Percentiles rank a stretch among this genome's conserved stretches.
phyloP scores from a whole-genome alignment of 1,140 invertebrate genomes.

The Notospermus geniculatus region DNA sequence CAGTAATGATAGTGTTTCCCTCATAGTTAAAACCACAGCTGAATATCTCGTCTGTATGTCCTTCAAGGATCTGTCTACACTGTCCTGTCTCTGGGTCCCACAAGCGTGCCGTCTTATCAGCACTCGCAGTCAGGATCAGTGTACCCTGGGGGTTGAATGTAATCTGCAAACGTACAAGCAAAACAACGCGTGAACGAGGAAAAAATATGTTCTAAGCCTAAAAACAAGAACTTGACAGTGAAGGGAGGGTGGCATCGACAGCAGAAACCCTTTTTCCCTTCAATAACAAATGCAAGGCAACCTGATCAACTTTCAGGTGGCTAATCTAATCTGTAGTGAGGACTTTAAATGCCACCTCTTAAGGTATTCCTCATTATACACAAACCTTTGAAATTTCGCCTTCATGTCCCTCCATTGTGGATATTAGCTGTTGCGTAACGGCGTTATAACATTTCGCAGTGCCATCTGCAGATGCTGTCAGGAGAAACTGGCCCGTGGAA shows the following conservation, averaged over 20 bases:
- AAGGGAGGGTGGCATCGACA: no score
- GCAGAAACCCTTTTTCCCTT: no score
- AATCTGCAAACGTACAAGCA: constrained; percentile 58
- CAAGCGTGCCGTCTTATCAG: constrained; percentile 70
- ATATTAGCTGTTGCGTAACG: constrained; percentile 61
- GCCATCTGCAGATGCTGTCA: constrained; percentile 71
- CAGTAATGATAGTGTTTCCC: constrained; percentile 74
- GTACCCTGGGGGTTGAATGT: constrained; percentile 76
- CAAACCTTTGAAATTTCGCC: constrained; percentile 74
- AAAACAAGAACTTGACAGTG: no score
- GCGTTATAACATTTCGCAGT: constrained; percentile 70
- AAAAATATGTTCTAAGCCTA: no score
- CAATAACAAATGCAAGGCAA: no score
- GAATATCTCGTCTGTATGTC: constrained; percentile 76
- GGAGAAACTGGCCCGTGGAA: constrained; percentile 66
- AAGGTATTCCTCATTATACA: no score
- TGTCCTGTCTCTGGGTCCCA: constrained; percentile 71
- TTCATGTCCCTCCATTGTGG: constrained; percentile 68
- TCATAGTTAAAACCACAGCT: constrained; percentile 75
- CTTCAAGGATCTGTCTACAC: constrained; percentile 66
- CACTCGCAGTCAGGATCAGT: constrained; percentile 70
- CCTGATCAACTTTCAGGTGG: no score
- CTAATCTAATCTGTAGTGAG: no score
- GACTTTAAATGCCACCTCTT: no score
- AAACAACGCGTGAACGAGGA: no score